Base-by-base conservation (phyloP, 2,888 invertebrate species). In the Aporophyla lueneburgensis region DNA sequence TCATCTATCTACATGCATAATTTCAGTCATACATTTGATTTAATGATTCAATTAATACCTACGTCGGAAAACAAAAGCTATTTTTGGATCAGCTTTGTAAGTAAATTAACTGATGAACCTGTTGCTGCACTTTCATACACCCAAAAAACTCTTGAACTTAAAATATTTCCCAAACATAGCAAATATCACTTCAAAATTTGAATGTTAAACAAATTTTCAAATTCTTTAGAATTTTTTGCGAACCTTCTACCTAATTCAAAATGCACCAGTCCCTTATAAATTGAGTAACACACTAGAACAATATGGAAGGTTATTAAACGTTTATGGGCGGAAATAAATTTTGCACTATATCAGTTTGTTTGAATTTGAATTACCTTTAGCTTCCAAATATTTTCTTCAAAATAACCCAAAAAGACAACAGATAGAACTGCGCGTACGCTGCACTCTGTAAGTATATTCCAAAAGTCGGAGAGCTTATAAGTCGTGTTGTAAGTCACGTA, bases 401-500 rank as follows among this genome's bases (percentile, higher is more conserved):
- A 1, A 27, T 27, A 0, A n/a, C 40, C 19, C 5, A 78, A 27
- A 67, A 56, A 49, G 14, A 53, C 19, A 21, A 33, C 24, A 54
- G 24, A 43, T 2, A 3, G n/a, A 46, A 7, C 16, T 5, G 40
- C 49, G 61, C 40, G 49, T 63, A 27, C 10, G n/a, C 16, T 16
- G 21, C 2, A 10, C 16, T 7, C 27, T 62, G 61, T 33, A 9
- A 40, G 40, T 24, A 40, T 14, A 5, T 43, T 54, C 33, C 61
- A 16, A 5, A 19, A 51, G 33, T 43, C 49, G 1, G 40, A 65
- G 19, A 49, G 33, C 21, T 59, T 27, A 6, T 12, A 59, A 16
- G 0, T 62, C 53, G 62, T 75, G 68, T 46, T 68, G 21, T n/a
- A 53, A 53, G 67, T 79, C 76, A 79, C 68, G 76, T 63, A 81